phyloP scores from a whole-genome alignment of 1,140 invertebrate genomes.

The Eciton burchellii region DNA sequence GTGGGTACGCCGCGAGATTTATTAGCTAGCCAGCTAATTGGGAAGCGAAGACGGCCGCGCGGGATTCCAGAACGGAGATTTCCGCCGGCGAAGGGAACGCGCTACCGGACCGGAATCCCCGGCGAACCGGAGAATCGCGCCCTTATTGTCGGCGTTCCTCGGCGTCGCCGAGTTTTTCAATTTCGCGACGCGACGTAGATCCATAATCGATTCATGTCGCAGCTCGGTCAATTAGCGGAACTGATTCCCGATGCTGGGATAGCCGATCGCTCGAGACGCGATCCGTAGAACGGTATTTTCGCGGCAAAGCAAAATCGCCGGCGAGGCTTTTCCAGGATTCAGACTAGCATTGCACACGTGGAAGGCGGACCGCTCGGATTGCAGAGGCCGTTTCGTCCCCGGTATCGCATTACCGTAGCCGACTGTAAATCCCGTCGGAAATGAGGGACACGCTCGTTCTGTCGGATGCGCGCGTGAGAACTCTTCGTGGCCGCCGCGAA shows the following conservation, averaged over 20 bases:
- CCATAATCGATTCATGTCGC: slow-evolving; percentile 29
- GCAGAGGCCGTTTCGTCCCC: background rate
- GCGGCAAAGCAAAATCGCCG: too few relatives aligned
- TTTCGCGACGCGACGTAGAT: slow-evolving; percentile 59
- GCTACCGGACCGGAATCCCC: slow-evolving; percentile 54
- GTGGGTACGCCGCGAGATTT: slow-evolving; percentile 70
- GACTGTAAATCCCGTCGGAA: slow-evolving; percentile 39
- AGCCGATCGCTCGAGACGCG: slow-evolving; percentile 28
- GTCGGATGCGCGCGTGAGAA: slow-evolving; percentile 39
- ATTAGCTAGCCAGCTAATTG: slow-evolving; percentile 73
- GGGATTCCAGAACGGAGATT: slow-evolving; percentile 72
- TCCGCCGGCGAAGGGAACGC: slow-evolving; percentile 57
- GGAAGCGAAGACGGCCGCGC: slow-evolving; percentile 67
- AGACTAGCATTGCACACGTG: background rate
- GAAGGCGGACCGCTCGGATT: background rate
- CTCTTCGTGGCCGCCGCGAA: slow-evolving; percentile 1
- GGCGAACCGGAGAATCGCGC: slow-evolving; percentile 9
- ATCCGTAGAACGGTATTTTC: background rate
- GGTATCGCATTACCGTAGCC: background rate
- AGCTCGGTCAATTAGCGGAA: slow-evolving; percentile 58
- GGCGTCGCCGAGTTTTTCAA: slow-evolving; percentile 62
- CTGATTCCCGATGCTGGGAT: slow-evolving; percentile 45
- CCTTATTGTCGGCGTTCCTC: slow-evolving; percentile 14
- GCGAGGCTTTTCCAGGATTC: too few relatives aligned
- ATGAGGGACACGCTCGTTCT: background rate